Base-by-base conservation (phyloP, 2,888 invertebrate genomes). In the Tortricodes alternella region DNA sequence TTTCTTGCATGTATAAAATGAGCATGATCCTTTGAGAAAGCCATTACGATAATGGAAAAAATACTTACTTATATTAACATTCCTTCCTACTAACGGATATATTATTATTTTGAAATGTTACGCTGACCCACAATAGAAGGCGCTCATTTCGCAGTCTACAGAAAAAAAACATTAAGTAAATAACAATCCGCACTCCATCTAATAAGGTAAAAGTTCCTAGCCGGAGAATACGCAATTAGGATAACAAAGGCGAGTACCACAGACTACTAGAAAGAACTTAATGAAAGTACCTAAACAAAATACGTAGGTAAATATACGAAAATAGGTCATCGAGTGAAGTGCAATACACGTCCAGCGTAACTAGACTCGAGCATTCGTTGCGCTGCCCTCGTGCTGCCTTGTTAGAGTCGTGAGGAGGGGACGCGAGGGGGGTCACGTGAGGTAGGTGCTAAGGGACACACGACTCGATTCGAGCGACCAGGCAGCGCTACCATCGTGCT, bases 291-390 rank as follows among this genome's bases (percentile, higher is more conserved):
- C 34, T 43, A 43, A 53, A 52, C 49, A 53, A 60, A 57, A 53
- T 53, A 24, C 18, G 41, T 48, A 48, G 34, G 23, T 43, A 55
- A 56, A 60, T 57, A 46, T 50, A 53, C 59, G 53, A 61, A 60
- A 61, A 61, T 58, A 34, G 58, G 58, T 60, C 60, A 61, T 51
- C 48, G 51, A 58, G 49, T 53, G 53, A 53, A 53, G 50, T 53
- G 27, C 44, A 21, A 46, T 37, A 38, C 34, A 24, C 46, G 43
- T 32, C 60, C 58, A 55, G 39, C 34, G 49, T 46, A 52, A 8
- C 43, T 34, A 35, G 60, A 61, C 19, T 53, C 32, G 44, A 13
- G 38, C 32, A 18, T 50, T 50, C 29, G 38, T 37, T 29, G 21
- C 43, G 43, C 15, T 16, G 18, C 43, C 27, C 44, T 23, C 24